phyloP scores from a whole-genome alignment of 2,888 invertebrate species.

The Oxytorus armatus region DNA sequence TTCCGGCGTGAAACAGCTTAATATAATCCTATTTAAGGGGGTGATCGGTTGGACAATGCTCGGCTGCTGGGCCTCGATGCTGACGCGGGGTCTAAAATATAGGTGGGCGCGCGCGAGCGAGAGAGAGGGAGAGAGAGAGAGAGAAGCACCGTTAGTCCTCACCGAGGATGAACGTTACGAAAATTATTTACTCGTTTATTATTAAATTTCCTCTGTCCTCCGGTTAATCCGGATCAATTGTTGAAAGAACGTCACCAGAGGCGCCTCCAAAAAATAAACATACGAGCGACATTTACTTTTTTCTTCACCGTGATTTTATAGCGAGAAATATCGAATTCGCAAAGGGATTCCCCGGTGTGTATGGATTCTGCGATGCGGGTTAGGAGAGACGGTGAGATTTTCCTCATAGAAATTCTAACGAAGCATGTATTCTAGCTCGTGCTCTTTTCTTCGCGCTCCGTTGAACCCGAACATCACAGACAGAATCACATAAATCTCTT shows the following conservation, averaged over 20 bases:
- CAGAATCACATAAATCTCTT: conserved; percentile 74
- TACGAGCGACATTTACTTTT: too few species aligned
- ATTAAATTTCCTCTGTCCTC: conserved; percentile 71
- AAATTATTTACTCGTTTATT: conserved; percentile 84
- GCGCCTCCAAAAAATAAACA: conserved; percentile 51
- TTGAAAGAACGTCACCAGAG: conserved; percentile 17
- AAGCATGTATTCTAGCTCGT: conserved; percentile 54
- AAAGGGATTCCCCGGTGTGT: conserved; percentile 11
- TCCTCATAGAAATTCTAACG: conserved; percentile 62
- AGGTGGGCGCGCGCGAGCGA: too few species aligned
- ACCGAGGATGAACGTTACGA: conserved; percentile 81
- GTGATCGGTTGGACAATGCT: conserved; percentile 67
- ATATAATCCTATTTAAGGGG: conserved; percentile 84
- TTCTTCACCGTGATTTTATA: conserved; percentile 54
- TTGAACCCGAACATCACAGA: conserved; percentile 70
- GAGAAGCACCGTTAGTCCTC: conserved; percentile 71
- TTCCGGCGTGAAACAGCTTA: conserved; percentile 82
- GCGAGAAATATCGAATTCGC: conserved; percentile 16
- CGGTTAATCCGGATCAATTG: conserved; percentile 40
- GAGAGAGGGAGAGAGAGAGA: too few species aligned
- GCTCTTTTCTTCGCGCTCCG: conserved; percentile 69
- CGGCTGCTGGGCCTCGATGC: conserved; percentile 28
- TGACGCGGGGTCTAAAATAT: conserved; percentile 19
- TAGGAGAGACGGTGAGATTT: conserved; percentile 65
- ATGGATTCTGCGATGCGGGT: neutral